Evolutionary conservation across 2,797 vertebrate species (phyloP).

Genomic region (Sebastes kiyomatsui): DNA sequence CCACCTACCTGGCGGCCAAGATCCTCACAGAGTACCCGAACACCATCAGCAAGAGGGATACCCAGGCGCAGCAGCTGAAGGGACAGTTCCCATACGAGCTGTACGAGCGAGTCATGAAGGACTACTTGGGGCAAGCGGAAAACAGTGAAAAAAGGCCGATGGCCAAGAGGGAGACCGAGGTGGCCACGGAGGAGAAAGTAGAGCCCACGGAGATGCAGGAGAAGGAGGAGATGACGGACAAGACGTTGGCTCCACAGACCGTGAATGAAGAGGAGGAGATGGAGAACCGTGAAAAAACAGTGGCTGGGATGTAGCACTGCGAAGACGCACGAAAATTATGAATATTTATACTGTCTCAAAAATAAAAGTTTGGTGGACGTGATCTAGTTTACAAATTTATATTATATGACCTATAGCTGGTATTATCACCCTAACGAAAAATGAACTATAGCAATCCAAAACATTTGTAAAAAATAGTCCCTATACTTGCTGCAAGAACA

Average conservation of each 20-base stretch:
- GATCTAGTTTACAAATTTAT: constrained; percentile 85
- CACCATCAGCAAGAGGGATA: constrained; percentile 82
- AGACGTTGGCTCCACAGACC: constrained; percentile 90
- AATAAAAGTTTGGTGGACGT: constrained; percentile 80
- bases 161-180: constrained; percentile 84
- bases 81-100: constrained; percentile 87
- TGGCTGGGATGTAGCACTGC: constrained; percentile 87
- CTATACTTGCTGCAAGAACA: constrained; percentile 77
- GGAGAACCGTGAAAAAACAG: constrained; percentile 85
- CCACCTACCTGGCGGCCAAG: constrained; percentile 91
- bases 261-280: constrained; percentile 80
- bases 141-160: constrained; percentile 75
- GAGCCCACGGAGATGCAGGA: constrained; percentile 82
- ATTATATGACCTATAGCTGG: constrained; percentile 80
- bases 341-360: constrained; percentile 79
- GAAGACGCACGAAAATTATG: constrained; percentile 61
- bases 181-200: constrained; percentile 70
- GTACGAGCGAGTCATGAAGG: constrained; percentile 89
- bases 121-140: constrained; percentile 85
- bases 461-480: constrained; percentile 59
- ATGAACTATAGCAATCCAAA: constrained; percentile 62
- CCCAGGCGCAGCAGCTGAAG: constrained; percentile 81
- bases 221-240: constrained; percentile 87
- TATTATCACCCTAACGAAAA: constrained; percentile 73
- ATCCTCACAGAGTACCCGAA: constrained; percentile 93